Evolutionary conservation across 1,140 invertebrate genomes (phyloP), one percentile per base, ranked within the genome.

Genomic region (Pseudobourletiella spinata): DNA sequence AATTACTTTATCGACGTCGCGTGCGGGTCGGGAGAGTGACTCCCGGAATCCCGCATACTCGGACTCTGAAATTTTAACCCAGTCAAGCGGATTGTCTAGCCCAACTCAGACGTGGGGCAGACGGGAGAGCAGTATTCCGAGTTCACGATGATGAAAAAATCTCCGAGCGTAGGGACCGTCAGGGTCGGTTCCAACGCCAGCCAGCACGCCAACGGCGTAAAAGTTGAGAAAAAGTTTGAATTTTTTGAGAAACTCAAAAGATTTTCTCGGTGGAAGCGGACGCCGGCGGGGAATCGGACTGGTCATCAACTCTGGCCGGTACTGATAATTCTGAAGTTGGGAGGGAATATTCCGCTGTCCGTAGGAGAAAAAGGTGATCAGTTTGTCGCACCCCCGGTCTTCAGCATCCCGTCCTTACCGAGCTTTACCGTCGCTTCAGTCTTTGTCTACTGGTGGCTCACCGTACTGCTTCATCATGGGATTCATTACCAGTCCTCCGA

Each of bases 1-100:
- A 51, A 51, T 51, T 51, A 51, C 24, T 51, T 51, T 51, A 26
- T 51, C 48, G 24, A 51, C 28, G 48, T 51, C 48, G 48, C 48
- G 48, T 51, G 48, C 24, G n/a, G n/a, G 35, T 11, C 35, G 35
- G n/a, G 11, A 11, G 35, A n/a, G n/a, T n/a, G n/a, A 39, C 32
- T 8, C 32, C 32, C 32, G 32, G 8, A 8, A 39, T 8, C 32
- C 32, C n/a, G 8, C 32, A 39, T 39, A 39, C n/a, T 39, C 32
- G 32, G 32, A 39, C 22, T 46, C 22, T 46, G 44, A 46, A 46
- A 46, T 46, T 51, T 51, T 51, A 51, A 51, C 48, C 48, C 24
- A 51, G 48, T 25, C 32, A 39, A n/a, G 32, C 32, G 8, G n/a
- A 39, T 39, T 39, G 32, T 39, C 32, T n/a, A 39, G 32, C n/a